Conservation (phyloP, 2,113 vertebrate genomes). For the Apus apus region DNA sequence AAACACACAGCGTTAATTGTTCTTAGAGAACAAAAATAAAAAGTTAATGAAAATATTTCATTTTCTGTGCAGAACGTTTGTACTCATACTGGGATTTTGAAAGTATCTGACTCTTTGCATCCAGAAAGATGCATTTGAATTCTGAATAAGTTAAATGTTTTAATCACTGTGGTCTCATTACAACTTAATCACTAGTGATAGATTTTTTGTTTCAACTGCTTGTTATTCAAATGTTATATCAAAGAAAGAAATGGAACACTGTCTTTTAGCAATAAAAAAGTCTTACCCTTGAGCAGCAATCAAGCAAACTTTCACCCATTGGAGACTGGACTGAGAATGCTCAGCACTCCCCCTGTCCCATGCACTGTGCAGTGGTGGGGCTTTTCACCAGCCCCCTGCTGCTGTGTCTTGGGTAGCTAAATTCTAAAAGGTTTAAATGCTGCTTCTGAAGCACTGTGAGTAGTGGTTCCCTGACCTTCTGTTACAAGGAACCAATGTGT, state of each 20-base stretch:
- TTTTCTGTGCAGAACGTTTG: not conserved
- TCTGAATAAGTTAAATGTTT: not conserved
- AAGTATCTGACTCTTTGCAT: not conserved
- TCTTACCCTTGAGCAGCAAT: not conserved
- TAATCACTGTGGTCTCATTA: not conserved
- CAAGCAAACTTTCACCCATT: not conserved
- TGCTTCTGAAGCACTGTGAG: not conserved
- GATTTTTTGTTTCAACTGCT: not conserved
- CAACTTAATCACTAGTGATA: not conserved
- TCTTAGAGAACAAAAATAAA: conserved; percentile 5
- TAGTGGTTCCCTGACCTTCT: not conserved
- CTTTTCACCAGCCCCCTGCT: not conserved
- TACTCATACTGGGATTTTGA: not conserved
- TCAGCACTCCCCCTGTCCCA: not conserved
- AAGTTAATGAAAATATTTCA: conserved; percentile 32
- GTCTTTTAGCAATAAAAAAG: not conserved
- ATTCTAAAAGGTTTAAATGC: not conserved
- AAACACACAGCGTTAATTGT: not conserved
- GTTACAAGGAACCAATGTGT: not conserved
- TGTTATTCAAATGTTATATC: not conserved
- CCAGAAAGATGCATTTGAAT: not conserved
- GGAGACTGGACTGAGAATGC: not conserved
- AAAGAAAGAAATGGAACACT: not conserved
- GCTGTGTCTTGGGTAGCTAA: not conserved
- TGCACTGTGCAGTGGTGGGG: not conserved